Conservation (phyloP, 2,888 invertebrate species). For the Netelia inedita region DNA sequence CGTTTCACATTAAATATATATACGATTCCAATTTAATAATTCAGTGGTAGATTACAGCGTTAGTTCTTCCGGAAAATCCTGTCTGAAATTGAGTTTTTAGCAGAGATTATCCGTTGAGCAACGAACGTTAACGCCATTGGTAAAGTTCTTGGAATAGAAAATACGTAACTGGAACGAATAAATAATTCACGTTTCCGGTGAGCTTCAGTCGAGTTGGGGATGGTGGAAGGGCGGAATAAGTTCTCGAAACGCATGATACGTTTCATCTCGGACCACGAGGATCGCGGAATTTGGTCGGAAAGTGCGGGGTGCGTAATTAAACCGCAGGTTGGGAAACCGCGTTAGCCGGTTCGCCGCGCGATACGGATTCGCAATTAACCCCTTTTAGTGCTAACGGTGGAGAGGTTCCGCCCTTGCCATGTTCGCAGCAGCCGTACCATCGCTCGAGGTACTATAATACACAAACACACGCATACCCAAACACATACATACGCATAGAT, state of each 20-base stretch:
- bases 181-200: conserved; percentile 19
- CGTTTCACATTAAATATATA: not conserved
- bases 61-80: too few relatives aligned
- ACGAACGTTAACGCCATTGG: too few relatives aligned
- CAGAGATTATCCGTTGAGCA: too few relatives aligned
- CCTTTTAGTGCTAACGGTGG: conserved; percentile 66
- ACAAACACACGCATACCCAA: not conserved
- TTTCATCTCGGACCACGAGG: conserved; percentile 60
- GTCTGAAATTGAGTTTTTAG: not conserved
- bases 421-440: conserved; percentile 51
- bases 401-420: conserved; percentile 61
- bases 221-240: not conserved
- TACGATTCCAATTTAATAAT: too few relatives aligned
- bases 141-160: not conserved
- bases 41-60: too few relatives aligned
- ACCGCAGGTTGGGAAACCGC: conserved; percentile 72
- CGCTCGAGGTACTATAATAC: conserved; percentile 12
- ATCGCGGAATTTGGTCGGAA: conserved; percentile 60
- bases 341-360: conserved; percentile 70
- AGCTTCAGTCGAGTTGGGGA: not conserved
- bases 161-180: not conserved
- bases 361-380: conserved; percentile 74
- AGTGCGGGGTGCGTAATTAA: conserved; percentile 71
- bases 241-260: conserved; percentile 13
- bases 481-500: conserved; percentile 21